Percentiles rank a stretch among this genome's conserved stretches.
Conservation (phyloP, 1,140 invertebrate genomes). For the Drosophila kohkoa region DNA sequence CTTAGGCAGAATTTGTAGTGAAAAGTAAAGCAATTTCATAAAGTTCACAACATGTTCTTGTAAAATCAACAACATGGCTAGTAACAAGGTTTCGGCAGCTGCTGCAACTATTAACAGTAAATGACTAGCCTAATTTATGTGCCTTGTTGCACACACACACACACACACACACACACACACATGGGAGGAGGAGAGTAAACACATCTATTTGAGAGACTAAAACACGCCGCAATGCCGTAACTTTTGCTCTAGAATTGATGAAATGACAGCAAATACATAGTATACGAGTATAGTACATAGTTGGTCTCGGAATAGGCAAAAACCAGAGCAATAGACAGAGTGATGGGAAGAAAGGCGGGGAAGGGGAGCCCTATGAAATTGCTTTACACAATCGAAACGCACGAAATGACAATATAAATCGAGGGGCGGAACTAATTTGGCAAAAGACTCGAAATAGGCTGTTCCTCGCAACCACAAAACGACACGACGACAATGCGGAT, state of each 20-base stretch:
- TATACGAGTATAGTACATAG: not conserved
- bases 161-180: not conserved
- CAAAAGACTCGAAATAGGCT: conserved; percentile 81
- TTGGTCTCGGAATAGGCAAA: conserved; percentile 32
- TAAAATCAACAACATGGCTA: conserved; percentile 36
- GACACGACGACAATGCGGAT: conserved; percentile 67
- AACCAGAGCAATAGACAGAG: not conserved
- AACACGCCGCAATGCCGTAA: conserved; percentile 77
- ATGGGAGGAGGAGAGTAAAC: conserved; percentile 24
- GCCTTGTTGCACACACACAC: conserved; percentile 40
- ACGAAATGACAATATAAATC: conserved; percentile 83
- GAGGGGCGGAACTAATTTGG: conserved; percentile 82
- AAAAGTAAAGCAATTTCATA: conserved; percentile 59
- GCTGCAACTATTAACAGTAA: conserved; percentile 69
- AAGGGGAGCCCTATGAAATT: conserved; percentile 55
- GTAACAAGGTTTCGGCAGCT: conserved; percentile 23
- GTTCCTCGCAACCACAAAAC: conserved; percentile 63
- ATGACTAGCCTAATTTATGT: conserved; percentile 79
- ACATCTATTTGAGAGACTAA: conserved; percentile 33
- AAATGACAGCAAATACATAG: conserved; percentile 56
- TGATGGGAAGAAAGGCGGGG: not conserved
- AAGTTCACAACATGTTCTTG: conserved; percentile 61
- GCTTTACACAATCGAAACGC: conserved; percentile 82
- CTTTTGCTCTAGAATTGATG: conserved; percentile 67
- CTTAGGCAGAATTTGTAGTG: not conserved